Conservation (phyloP, 2,797 vertebrate genomes). For the Acipenser ruthenus region DNA sequence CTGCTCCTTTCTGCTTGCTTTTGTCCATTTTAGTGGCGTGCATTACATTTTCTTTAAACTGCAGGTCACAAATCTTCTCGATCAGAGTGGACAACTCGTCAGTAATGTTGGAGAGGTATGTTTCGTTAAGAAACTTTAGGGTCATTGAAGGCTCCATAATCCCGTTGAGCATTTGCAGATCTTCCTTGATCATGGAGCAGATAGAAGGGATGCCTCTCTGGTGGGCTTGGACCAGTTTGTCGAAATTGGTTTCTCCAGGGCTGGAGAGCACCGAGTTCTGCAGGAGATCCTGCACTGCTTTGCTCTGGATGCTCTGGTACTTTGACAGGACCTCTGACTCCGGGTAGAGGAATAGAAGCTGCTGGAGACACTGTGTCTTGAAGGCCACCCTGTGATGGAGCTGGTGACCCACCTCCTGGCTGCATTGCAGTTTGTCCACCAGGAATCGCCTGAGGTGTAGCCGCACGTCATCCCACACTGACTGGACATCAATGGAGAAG, state of each 20-base stretch:
- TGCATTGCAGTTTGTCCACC: constrained; percentile 59
- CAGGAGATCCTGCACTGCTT: constrained; percentile 57
- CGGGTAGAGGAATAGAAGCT: constrained; percentile 79
- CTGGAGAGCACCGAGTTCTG: constrained; percentile 52
- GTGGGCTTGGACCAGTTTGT: constrained; percentile 56
- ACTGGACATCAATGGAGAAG: constrained; percentile 63
- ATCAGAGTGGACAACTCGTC: constrained; percentile 69
- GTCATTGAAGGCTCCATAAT: constrained; percentile 59
- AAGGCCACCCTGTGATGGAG: constrained; percentile 40
- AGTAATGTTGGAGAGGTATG: constrained; percentile 70
- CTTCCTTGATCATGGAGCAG: constrained; percentile 67
- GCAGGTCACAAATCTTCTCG: constrained; percentile 71
- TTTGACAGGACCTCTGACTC: constrained; percentile 71
- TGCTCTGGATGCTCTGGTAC: constrained; percentile 73
- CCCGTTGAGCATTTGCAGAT: constrained; percentile 65
- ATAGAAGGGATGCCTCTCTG: constrained; percentile 56
- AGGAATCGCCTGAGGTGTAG: constrained; percentile 75
- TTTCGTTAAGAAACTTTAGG: constrained; percentile 73
- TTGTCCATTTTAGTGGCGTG: constrained; percentile 59
- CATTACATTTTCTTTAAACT: constrained; percentile 68
- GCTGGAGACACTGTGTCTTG: constrained; percentile 65
- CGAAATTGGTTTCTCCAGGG: constrained; percentile 65
- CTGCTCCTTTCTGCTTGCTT: constrained; percentile 66
- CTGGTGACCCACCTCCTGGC: constrained; percentile 30
- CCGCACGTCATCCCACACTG: constrained; percentile 78